Evolutionary conservation across 2,797 vertebrate genomes (phyloP), one percentile per base, ranked within the genome.

Genomic region (Garrulus glandarius): DNA sequence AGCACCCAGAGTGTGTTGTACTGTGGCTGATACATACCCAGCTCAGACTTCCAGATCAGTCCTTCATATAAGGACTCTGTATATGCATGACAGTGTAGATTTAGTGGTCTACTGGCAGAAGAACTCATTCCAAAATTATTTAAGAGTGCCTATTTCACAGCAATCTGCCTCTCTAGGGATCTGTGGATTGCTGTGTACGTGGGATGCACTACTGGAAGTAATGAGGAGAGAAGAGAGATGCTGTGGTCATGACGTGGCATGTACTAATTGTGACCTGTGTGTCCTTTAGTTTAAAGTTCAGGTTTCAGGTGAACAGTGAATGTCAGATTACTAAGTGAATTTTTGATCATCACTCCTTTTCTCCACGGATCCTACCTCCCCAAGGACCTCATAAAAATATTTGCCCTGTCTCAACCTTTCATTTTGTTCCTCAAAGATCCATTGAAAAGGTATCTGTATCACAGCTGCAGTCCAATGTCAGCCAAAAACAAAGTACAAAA

Each of bases 401-500:
- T 96, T 96, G 56, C 82, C 71, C 76, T 79, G 50, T 84, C 80
- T 87, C 87, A 92, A 89, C 70, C 92, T 92, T 92, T 84, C 68
- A 64, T 93, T 93, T 92, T 93, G 64, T 81, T 94, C 76, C 92
- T 91, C 82, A 78, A 83, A 89, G 80, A 88, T 80, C 69, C 81
- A 94, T 71, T 95, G 89, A 96, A 92, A 95, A 93, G 43, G 65
- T 93, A 94, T 93, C 71, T 76, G 83, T 93, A 94, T 92, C 95
- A 93, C 92, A 95, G 92, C 91, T 95, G 93, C 89, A 95, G 92
- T 92, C 87, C 84, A 94, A 63, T 84, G 92, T 95, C 95, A 96
- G 95, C 93, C 95, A 97, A 95, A 95, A 94, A 87, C 93, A 94
- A 83, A 44, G 80, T 81, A 97, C 94, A 95, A 86, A 93, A 95